Base-by-base conservation (phyloP, 1,140 invertebrate species). In the Papilio helenus region DNA sequence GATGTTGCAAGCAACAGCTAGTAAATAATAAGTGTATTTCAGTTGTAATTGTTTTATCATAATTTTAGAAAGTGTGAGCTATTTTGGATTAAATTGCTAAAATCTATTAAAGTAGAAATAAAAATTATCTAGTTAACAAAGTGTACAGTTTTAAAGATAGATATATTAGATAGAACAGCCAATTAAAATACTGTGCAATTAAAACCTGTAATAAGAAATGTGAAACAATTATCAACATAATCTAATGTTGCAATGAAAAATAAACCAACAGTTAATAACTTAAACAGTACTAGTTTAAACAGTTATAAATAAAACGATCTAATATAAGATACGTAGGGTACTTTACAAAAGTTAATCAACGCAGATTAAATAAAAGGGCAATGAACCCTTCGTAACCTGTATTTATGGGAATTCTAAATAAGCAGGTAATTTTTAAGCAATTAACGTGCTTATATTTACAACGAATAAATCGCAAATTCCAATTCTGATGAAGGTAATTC, bases 361-460 rank as follows among this genome's bases (percentile, higher is more conserved):
- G 34, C 14, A 68, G 61, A 68, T 12, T 68, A 34, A 68, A 61
- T 61, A 68, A 68, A 29, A 68, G 61, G 10, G 23, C 61, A 68
- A 16, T 68, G 61, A 68, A 68, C 61, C 29, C 58, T 12, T 23
- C 20, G 20, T 26, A 29, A 68, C 61, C 61, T 29, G 61, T 65
- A 65, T 8, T 68, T 68, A 26, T 68, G 61, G 26, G 26, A 68
- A 68, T 68, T 68, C 61, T 68, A 68, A 34, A 12, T 29, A 29
- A 34, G 26, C 14, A 29, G 14, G 61, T 34, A 61, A 23, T 9
- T 16, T 26, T 68, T 68, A 68, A 34, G 26, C 61, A 29, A 68
- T 68, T 68, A 16, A 68, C 2, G 26, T 65, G 12, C 61, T 68
- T 68, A 68, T 68, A 16, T 68, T 29, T 65, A 14, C 2, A 29